Conservation (phyloP, 1,140 invertebrate genomes). For the Drosophila aff. region DNA sequence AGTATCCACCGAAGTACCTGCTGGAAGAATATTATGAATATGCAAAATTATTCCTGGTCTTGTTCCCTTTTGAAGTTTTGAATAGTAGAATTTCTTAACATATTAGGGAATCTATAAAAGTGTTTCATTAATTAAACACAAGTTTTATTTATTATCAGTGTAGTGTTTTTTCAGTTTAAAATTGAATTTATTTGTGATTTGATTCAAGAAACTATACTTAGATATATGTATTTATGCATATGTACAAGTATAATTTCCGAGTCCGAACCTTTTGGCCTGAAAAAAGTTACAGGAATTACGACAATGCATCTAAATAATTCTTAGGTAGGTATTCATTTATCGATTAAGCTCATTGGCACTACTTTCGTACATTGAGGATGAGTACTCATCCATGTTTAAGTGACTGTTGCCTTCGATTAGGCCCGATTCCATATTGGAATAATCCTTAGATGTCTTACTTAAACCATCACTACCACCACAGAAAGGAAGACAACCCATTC, state of each 20-base stretch:
- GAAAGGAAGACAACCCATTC: constrained; percentile 46
- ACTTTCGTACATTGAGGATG: constrained; percentile 35
- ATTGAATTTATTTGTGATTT: constrained; percentile 8
- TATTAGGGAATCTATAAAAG: background rate
- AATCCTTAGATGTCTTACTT: constrained; percentile 53
- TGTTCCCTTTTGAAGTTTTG: no score
- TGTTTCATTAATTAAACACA: background rate
- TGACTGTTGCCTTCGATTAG: constrained; percentile 27
- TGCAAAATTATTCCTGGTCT: background rate
- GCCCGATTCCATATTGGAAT: constrained; percentile 28
- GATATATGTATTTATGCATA: constrained; percentile 20
- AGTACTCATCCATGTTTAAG: constrained; percentile 31
- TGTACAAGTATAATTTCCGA: constrained; percentile 47
- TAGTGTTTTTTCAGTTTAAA: constrained; percentile 17
- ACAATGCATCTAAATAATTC: constrained; percentile 39
- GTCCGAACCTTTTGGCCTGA: constrained; percentile 30
- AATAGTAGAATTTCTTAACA: background rate
- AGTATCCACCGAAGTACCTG: background rate
- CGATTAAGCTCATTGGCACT: constrained; percentile 29
- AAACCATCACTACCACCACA: constrained; percentile 63
- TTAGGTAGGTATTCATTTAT: constrained; percentile 16
- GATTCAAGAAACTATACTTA: constrained; percentile 31
- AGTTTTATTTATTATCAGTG: constrained; percentile 19
- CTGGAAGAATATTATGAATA: background rate
- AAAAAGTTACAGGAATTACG: constrained; percentile 6